Evolutionary conservation across 2,797 vertebrate genomes (phyloP).

Genomic region (Dromococcyx pavoninus): DNA sequence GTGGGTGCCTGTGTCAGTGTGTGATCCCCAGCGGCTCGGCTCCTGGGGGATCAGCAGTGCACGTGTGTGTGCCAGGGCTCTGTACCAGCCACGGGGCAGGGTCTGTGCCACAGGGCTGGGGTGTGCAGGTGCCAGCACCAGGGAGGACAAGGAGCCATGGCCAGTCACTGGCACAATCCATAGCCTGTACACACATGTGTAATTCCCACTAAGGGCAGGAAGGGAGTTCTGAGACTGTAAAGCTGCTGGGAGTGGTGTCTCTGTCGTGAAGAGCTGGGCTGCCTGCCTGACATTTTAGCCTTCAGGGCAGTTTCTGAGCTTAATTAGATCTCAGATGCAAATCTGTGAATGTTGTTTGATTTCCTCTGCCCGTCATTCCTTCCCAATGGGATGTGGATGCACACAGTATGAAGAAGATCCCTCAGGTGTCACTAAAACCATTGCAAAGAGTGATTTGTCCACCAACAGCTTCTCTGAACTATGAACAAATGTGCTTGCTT

Average conservation of each 20-base stretch:
- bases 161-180: neutral
- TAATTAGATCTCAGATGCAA: constrained; percentile 8
- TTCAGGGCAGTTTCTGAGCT: neutral
- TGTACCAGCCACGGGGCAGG: neutral
- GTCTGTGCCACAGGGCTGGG: neutral
- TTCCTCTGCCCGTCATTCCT: neutral
- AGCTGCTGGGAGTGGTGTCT: neutral
- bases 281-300: neutral
- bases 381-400: neutral
- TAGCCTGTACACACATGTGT: neutral
- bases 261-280: neutral
- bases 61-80: rapidly evolving
- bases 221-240: neutral
- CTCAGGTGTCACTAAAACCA: neutral
- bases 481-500: neutral
- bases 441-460: neutral
- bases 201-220: neutral
- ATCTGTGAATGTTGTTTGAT: neutral
- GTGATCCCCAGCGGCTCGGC: neutral
- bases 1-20: neutral
- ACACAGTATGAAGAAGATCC: neutral
- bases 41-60: too few relatives aligned
- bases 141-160: neutral
- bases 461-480: neutral
- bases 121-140: neutral